Evolutionary conservation across 2,888 invertebrate genomes (phyloP).

Genomic region (Boloria euphrosyne): DNA sequence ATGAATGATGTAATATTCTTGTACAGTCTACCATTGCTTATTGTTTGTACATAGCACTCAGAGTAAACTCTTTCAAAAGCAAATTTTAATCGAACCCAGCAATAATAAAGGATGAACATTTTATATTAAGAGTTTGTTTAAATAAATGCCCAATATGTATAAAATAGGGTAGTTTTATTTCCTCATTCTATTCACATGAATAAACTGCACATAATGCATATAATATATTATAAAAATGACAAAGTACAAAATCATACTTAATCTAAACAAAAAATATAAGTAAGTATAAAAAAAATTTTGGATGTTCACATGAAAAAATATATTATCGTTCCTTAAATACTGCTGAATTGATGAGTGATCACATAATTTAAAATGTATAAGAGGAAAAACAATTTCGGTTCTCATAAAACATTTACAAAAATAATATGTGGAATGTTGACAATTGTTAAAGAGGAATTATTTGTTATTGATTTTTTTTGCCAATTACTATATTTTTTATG

Average conservation of each 20-base stretch:
- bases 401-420: conserved; percentile 57
- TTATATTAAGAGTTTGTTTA: conserved; percentile 21
- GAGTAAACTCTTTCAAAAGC: neutral
- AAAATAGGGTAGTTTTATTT: conserved; percentile 74
- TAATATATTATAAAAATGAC: conserved; percentile 66
- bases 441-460: conserved; percentile 41
- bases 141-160: conserved; percentile 50
- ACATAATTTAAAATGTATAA: conserved; percentile 31
- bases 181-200: conserved; percentile 66
- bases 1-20: neutral
- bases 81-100: neutral
- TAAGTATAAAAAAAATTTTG: conserved; percentile 27
- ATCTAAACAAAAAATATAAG: conserved; percentile 28
- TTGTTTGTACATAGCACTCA: conserved; percentile 5
- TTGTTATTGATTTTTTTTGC: conserved; percentile 29
- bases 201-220: conserved; percentile 63
- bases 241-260: conserved; percentile 66
- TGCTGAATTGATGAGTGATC: conserved; percentile 30
- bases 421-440: conserved; percentile 70
- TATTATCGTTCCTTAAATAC: conserved; percentile 19
- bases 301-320: conserved; percentile 16
- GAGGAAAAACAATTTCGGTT: conserved; percentile 36
- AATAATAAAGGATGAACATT: neutral
- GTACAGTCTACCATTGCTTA: conserved; percentile 23
- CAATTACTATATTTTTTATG: conserved; percentile 31